Evolutionary conservation across 2,888 invertebrate genomes (phyloP), one percentile per base, ranked within the genome.

Genomic region (Cephus spinipes): DNA sequence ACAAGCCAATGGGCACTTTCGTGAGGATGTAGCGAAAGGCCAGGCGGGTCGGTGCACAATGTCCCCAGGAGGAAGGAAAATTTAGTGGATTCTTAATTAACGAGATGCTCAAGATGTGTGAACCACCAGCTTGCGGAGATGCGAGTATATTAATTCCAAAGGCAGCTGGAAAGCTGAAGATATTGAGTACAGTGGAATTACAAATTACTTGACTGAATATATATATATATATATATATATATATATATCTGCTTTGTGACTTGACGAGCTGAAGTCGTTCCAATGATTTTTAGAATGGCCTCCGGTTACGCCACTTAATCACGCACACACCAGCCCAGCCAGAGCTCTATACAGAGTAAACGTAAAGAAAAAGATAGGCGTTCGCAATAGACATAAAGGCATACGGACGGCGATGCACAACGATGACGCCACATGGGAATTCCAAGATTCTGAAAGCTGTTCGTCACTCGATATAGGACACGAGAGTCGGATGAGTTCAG

Each of bases 371-470:
- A 55, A 55, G 6, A 35, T 35, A 55, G 23, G 55, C 55, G 55
- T 55, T 23, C 23, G 55, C 23, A 55, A 55, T 55, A 55, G 23
- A 55, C 23, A 23, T 2, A 55, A 55, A 55, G 55, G 23, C 40
- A 23, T 55, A 23, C 23, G 23, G 23, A 55, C 40, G 6, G 23
- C 71, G 73, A 36, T 69, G 11, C 40, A 31, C 12, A 31, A 55
- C 73, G 40, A 79, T 81, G 82, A 82, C 79, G 76, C 80, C 82
- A 82, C 73, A 78, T 77, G 82, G 81, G 77, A 82, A 81, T 81
- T 74, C 81, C 81, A 79, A 77, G 79, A 40, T 69, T 79, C 68
- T 69, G 77, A 78, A 79, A 77, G 69, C 55, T 71, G 23, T 30
- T 71, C 71, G 71, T 71, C 31, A 71, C 15, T 30, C 71, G 30